Percentiles rank a stretch among this genome's conserved stretches.
Evolutionary conservation across 2,888 invertebrate species (phyloP).

Genomic region (Troilus luridus): DNA sequence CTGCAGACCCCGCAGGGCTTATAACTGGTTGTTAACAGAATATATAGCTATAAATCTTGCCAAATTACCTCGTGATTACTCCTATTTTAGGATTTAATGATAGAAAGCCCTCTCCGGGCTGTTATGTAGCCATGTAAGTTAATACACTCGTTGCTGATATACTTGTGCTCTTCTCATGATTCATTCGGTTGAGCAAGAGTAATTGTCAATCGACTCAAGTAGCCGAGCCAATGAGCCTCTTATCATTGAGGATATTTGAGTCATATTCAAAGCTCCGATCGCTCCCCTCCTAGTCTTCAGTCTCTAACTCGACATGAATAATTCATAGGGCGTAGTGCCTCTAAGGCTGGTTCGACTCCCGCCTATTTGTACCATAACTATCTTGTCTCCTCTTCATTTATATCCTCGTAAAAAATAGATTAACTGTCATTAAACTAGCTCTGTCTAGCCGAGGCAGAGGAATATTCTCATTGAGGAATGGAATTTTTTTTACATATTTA

Average conservation of each 20-base stretch:
- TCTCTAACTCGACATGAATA: background rate
- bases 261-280: conserved; percentile 26
- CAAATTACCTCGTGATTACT: too few species aligned
- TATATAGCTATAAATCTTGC: too few species aligned
- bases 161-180: background rate
- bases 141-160: background rate
- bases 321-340: background rate
- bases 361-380: background rate
- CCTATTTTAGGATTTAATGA: too few species aligned
- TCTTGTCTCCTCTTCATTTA: conserved; percentile 7
- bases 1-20: too few species aligned
- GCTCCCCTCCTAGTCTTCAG: background rate
- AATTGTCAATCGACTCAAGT: background rate
- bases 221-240: background rate
- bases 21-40: too few species aligned
- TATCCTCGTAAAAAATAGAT: conserved; percentile 10
- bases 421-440: background rate
- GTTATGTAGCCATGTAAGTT: too few species aligned
- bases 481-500: conserved; percentile 19
- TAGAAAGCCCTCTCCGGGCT: too few species aligned
- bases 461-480: background rate
- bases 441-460: background rate
- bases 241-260: background rate
- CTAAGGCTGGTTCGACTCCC: background rate
- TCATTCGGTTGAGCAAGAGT: background rate